Conservation (phyloP, 2,888 invertebrate genomes). For the Lycocerus yunnanus region DNA sequence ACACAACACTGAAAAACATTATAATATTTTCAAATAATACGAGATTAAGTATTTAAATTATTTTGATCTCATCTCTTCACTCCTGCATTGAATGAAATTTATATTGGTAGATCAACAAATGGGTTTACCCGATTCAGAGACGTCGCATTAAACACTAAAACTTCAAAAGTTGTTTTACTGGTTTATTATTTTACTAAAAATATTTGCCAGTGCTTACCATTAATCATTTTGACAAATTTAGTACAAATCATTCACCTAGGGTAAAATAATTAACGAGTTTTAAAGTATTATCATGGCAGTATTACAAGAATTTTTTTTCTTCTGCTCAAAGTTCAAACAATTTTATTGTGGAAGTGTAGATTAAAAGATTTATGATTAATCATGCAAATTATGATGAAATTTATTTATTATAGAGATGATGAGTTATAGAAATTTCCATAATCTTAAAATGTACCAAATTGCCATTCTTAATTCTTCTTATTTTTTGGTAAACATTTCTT, state of each 20-base stretch:
- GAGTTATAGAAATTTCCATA: no score
- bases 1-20: background rate
- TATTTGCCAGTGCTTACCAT: background rate
- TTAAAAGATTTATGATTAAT: background rate
- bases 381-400: background rate
- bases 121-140: constrained; percentile 26
- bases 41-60: background rate
- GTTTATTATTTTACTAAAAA: background rate
- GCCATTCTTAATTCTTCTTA: no score
- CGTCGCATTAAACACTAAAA: constrained; percentile 20
- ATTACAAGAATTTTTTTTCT: background rate
- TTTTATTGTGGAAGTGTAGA: background rate
- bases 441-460: no score
- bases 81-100: background rate
- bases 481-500: no score
- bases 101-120: constrained; percentile 6
- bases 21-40: background rate
- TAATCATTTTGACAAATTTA: background rate
- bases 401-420: background rate
- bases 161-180: constrained; percentile 1
- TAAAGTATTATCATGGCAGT: background rate
- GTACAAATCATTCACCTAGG: background rate
- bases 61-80: background rate
- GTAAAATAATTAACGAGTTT: background rate
- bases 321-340: background rate